Percentiles rank a stretch among this genome's conserved stretches.
Conservation (phyloP, 2,888 invertebrate species). For the Agonopterix heracliana region DNA sequence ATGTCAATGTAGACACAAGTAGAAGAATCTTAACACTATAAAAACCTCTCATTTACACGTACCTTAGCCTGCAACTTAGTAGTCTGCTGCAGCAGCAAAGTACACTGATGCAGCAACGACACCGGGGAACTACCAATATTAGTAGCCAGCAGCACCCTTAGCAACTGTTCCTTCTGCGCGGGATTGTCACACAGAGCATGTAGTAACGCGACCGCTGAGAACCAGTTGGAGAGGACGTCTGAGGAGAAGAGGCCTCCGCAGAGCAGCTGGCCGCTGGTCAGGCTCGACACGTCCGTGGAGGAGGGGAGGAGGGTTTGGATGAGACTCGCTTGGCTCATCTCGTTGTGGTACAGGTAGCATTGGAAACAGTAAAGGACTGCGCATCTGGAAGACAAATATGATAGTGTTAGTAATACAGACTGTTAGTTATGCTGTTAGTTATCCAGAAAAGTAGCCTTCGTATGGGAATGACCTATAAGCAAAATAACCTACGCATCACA, state of each 20-base stretch:
- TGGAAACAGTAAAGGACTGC: constrained; percentile 98
- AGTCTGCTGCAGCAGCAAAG: constrained; percentile 88
- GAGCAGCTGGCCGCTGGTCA: constrained; percentile 91
- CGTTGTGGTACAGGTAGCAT: constrained; percentile 95
- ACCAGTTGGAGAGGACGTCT: constrained; percentile 95
- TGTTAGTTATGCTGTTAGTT: no score
- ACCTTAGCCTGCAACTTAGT: constrained; percentile 86
- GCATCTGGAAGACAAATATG: constrained; percentile 76
- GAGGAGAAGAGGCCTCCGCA: constrained; percentile 92
- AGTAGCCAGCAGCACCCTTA: constrained; percentile 93
- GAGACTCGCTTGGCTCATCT: constrained; percentile 89
- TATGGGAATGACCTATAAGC: no score
- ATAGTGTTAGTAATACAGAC: background rate
- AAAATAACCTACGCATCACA: no score
- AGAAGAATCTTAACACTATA: background rate
- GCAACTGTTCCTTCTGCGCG: constrained; percentile 90
- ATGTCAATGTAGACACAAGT: no score
- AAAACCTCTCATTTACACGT: background rate
- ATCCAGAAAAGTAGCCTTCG: no score
- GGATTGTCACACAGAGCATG: constrained; percentile 92
- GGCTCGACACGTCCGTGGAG: constrained; percentile 81
- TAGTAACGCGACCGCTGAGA: constrained; percentile 92
- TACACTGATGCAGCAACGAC: constrained; percentile 92
- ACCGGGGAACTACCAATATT: constrained; percentile 90
- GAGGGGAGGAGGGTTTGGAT: constrained; percentile 95